These are phyloP conservation scores for Mustelus asterias DNA, from an alignment of 2,113 vertebrate species.

Conservation along the genomic window DNA sequence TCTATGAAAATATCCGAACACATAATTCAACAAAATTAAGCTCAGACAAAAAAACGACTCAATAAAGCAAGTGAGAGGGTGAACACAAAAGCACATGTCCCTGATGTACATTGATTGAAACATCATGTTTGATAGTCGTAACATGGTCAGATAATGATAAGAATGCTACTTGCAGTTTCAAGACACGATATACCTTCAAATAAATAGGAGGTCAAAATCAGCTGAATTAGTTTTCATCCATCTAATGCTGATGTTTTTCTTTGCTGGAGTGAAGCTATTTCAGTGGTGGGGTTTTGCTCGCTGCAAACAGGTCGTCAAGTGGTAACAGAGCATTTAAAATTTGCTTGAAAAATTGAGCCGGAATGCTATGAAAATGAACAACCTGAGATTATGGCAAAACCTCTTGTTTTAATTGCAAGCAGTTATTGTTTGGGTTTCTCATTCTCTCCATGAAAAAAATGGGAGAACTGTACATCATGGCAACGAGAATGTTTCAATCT, in stretches of 20 bases:
- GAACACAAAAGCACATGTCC: constrained; percentile 13
- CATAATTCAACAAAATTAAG: neutral
- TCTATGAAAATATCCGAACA: neutral
- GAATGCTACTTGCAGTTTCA: neutral
- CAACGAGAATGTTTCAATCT: neutral
- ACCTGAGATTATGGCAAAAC: neutral
- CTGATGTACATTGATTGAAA: neutral
- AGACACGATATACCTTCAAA: neutral
- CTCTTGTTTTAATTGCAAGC: neutral
- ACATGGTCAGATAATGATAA: neutral
- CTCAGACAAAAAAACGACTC: neutral
- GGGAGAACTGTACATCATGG: neutral
- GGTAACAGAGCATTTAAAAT: neutral
- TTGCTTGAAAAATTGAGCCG: neutral
- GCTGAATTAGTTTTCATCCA: neutral
- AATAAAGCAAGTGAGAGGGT: neutral
- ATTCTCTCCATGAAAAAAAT: neutral
- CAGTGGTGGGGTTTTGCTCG: neutral
- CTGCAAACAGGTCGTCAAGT: neutral
- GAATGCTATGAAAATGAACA: neutral
- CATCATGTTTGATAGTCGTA: neutral
- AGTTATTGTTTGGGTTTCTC: neutral
- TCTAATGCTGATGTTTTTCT: neutral
- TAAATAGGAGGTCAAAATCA: neutral
- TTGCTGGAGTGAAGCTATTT: neutral